Evolutionary conservation across 1,140 invertebrate genomes (phyloP).

Genomic region (Philaenus spumarius): DNA sequence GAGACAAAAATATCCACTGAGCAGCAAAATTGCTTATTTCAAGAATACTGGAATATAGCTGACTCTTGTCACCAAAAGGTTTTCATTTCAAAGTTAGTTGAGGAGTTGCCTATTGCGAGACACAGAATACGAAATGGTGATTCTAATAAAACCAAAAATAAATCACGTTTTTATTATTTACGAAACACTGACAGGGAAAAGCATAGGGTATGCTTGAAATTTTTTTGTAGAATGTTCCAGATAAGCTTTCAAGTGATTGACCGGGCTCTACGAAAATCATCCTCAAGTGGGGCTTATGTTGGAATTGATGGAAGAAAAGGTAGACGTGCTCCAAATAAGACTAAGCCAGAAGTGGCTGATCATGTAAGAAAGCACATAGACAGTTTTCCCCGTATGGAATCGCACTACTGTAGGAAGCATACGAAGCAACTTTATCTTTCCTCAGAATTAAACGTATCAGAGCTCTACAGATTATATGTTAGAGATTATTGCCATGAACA

Average conservation of each 20-base stretch:
- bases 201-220: slow-evolving; percentile 15
- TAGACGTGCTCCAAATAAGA: slow-evolving; percentile 10
- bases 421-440: slow-evolving; percentile 6
- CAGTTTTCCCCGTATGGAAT: slow-evolving; percentile 10
- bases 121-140: slow-evolving; percentile 1
- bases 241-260: slow-evolving; percentile 16
- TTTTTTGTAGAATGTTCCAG: slow-evolving; percentile 12
- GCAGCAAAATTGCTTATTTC: slow-evolving; percentile 8
- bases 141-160: background rate
- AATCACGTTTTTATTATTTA: slow-evolving; percentile 9
- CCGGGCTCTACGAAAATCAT: slow-evolving; percentile 4
- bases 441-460: slow-evolving; percentile 13
- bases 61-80: slow-evolving; percentile 9
- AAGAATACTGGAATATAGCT: slow-evolving; percentile 9
- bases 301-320: slow-evolving; percentile 9
- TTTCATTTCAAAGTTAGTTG: slow-evolving; percentile 8
- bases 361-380: slow-evolving; percentile 13
- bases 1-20: slow-evolving; percentile 1
- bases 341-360: slow-evolving; percentile 4
- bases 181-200: background rate
- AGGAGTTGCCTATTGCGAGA: slow-evolving; percentile 6
- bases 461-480: slow-evolving; percentile 11
- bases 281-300: slow-evolving; percentile 11
- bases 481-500: slow-evolving; percentile 5
- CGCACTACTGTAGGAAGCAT: slow-evolving; percentile 12